Evolutionary conservation across 2,888 invertebrate species (phyloP).

Genomic region (Malthinus flaveolus): DNA sequence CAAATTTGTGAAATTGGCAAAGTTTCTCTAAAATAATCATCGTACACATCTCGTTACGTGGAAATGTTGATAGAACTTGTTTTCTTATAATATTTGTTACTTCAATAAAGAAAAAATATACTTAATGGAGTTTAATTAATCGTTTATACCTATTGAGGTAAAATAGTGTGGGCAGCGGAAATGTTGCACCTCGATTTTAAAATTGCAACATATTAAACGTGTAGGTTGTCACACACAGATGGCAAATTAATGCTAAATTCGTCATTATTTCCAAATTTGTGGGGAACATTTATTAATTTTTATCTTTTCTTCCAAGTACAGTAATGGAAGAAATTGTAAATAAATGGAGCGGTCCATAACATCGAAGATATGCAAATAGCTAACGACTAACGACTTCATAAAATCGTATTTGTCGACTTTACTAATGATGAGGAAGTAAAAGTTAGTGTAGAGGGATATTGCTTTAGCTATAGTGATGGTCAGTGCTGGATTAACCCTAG

Average conservation of each 20-base stretch:
- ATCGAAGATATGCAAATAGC: too few species aligned
- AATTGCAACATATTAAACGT: constrained; percentile 29
- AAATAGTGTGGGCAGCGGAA: constrained; percentile 38
- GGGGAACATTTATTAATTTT: not conserved
- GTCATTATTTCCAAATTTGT: constrained; percentile 7
- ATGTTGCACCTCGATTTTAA: constrained; percentile 36
- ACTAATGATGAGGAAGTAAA: too few species aligned
- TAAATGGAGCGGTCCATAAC: too few species aligned
- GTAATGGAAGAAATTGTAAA: too few species aligned
- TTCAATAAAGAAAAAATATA: constrained; percentile 8
- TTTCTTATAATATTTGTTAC: constrained; percentile 1
- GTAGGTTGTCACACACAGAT: constrained; percentile 16
- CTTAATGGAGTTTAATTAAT: constrained; percentile 14
- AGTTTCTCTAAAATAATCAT: not conserved
- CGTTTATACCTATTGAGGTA: constrained; percentile 17
- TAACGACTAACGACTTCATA: too few species aligned
- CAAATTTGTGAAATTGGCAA: not conserved
- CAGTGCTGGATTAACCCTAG: too few species aligned
- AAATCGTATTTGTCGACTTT: too few species aligned
- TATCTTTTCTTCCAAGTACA: not conserved
- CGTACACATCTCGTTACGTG: not conserved
- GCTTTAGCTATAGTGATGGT: too few species aligned
- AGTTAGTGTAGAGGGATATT: too few species aligned
- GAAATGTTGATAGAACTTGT: constrained; percentile 11
- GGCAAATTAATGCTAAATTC: constrained; percentile 16